Conservation (phyloP, 2,113 vertebrate species). For the Guaruba guarouba region DNA sequence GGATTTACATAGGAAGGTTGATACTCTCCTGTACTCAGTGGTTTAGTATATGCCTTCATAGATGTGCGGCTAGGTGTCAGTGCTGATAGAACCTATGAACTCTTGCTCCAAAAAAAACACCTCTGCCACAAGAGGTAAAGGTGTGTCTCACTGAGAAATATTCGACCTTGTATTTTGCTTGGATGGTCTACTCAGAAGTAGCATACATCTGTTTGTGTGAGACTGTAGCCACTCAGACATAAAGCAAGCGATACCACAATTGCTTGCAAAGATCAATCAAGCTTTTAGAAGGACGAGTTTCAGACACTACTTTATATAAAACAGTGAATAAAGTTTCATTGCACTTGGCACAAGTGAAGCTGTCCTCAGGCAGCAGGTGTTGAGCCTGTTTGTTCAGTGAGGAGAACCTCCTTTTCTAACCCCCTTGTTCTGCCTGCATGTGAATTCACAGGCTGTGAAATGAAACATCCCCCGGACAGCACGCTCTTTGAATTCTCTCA, state of each 20-base stretch:
- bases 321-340: not conserved
- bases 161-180: not conserved
- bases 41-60: not conserved
- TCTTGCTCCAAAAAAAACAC: not conserved
- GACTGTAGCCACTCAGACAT: not conserved
- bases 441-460: conserved; percentile 28
- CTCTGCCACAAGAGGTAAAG: not conserved
- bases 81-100: not conserved
- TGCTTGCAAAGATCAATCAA: not conserved
- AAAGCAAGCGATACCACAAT: not conserved
- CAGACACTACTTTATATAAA: not conserved
- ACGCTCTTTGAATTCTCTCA: conserved; percentile 30
- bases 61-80: not conserved
- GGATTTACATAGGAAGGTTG: not conserved
- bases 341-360: not conserved
- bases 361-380: conserved; percentile 21
- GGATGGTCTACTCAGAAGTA: not conserved
- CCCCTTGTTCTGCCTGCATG: not conserved
- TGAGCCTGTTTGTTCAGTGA: not conserved
- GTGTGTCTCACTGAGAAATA: not conserved
- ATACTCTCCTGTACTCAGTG: not conserved
- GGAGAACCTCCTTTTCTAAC: not conserved
- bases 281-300: not conserved
- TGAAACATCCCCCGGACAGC: conserved; percentile 41
- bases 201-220: not conserved